phyloP scores from a whole-genome alignment of 2,113 vertebrate genomes.

The Rana temporaria region DNA sequence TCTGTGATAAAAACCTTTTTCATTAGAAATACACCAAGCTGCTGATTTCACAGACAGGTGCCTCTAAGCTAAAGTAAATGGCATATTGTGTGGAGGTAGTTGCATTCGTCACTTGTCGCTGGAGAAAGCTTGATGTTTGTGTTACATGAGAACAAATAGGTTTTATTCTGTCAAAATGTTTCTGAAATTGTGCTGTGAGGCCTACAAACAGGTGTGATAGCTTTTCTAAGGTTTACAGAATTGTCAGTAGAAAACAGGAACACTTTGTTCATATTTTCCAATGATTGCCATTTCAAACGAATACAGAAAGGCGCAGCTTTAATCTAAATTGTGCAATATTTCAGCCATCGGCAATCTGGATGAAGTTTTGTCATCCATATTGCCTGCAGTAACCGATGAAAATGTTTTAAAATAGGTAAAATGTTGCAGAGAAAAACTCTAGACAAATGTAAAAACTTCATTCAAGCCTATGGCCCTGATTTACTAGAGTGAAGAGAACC shows the following conservation, averaged over 20 bases:
- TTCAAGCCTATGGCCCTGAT: too few species aligned
- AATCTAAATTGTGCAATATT: slow-evolving; percentile 6
- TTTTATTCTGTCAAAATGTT: slow-evolving; percentile 35
- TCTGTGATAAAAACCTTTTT: neutral
- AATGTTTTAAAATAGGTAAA: too few species aligned
- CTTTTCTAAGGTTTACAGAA: slow-evolving; percentile 21
- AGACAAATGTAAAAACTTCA: too few species aligned
- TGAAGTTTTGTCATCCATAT: neutral
- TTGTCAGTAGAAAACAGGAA: slow-evolving; percentile 23
- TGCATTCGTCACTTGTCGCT: slow-evolving; percentile 16
- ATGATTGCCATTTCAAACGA: slow-evolving; percentile 14
- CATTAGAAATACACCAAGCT: neutral
- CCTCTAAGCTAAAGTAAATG: slow-evolving; percentile 19
- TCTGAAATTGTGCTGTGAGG: slow-evolving; percentile 35
- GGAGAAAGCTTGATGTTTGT: slow-evolving; percentile 28
- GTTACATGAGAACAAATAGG: neutral
- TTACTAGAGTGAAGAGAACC: too few species aligned
- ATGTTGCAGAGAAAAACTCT: too few species aligned
- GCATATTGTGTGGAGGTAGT: slow-evolving; percentile 1
- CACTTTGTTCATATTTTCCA: slow-evolving; percentile 8
- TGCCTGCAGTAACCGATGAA: too few species aligned
- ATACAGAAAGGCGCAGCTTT: slow-evolving; percentile 9
- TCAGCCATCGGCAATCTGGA: neutral
- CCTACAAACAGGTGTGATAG: slow-evolving; percentile 29
- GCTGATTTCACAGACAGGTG: neutral